Base-by-base conservation (phyloP, 2,888 invertebrate genomes). In the Pollenia angustigena region DNA sequence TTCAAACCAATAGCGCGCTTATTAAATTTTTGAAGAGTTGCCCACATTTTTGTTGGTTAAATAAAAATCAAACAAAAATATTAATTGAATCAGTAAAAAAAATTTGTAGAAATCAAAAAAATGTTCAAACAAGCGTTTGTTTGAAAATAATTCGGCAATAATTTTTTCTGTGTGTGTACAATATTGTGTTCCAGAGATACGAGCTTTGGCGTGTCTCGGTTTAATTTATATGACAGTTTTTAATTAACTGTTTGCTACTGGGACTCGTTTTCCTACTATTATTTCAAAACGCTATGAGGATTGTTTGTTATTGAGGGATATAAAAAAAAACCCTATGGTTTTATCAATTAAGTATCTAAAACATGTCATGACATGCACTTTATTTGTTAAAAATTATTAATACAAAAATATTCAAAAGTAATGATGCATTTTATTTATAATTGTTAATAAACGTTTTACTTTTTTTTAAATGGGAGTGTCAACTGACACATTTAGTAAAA, bases 191-290 rank as follows among this genome's bases (percentile, higher is more conserved):
- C n/a, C 52, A 11, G 4, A 11, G 4, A 6, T 32, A 40, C n/a
- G 4, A 23, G 50, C n/a, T 50, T 23, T 87, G 69, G 81, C 85
- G 44, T 87, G 87, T 68, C 44, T 56, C 32, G 62, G 48, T 80
- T 78, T 86, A 85, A 86, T 85, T 87, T 85, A 85, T 85, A 40
- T 81, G 83, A 81, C 68, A 87, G 81, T 87, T 82, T 76, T 72
- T 78, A 79, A 88, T 82, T 46, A 81, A 75, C 23, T 81, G 62
- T 52, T 6, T 58, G 58, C 16, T 48, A 48, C 9, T 58, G 16
- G 48, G n/a, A 71, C 2, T 12, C 1, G 14, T 48, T 16, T 54
- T 6, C n/a, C 23, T 32, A 32, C 4, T 44, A 48, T 54, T 18
- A n/a, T 60, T 32, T 32, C 4, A 32, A 32, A 32, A 32, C 32